These are phyloP conservation scores for Raja brachyura DNA, from an alignment of 2,113 vertebrate genomes.

Conservation along the genomic window DNA sequence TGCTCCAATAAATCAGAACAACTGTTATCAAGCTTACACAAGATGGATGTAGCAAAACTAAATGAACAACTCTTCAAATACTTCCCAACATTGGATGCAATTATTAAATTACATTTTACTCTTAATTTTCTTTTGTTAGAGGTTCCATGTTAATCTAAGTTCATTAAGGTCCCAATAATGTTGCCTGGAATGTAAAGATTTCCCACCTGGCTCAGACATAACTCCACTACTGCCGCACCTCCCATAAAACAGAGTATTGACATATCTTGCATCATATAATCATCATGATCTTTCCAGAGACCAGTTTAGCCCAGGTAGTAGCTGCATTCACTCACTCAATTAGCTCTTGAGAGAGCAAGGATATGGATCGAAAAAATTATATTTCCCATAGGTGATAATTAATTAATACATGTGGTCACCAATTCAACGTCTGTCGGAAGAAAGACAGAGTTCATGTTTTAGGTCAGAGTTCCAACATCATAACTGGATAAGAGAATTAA, in stretches of 20 bases:
- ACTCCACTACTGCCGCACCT: not conserved
- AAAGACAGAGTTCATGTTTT: too few species aligned
- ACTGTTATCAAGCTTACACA: not conserved
- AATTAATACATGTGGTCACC: not conserved
- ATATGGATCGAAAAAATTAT: too few species aligned
- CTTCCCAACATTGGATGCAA: not conserved
- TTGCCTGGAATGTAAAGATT: too few species aligned
- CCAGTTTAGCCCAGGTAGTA: not conserved
- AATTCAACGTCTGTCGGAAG: too few species aligned
- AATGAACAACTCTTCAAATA: not conserved
- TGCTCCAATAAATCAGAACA: not conserved
- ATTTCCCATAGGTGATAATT: not conserved
- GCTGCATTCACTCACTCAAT: not conserved
- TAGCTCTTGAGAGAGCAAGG: not conserved
- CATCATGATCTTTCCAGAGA: not conserved
- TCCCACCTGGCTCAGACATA: too few species aligned
- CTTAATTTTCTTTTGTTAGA: not conserved
- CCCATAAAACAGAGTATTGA: not conserved
- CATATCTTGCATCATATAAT: too few species aligned
- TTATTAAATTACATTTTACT: not conserved
- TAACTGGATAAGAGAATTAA: too few species aligned
- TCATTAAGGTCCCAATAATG: not conserved
- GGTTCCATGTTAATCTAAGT: not conserved
- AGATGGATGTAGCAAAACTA: not conserved
- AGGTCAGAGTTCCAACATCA: too few species aligned